phyloP scores from a whole-genome alignment of 2,888 invertebrate species.

The Lasioglossum villosulum region DNA sequence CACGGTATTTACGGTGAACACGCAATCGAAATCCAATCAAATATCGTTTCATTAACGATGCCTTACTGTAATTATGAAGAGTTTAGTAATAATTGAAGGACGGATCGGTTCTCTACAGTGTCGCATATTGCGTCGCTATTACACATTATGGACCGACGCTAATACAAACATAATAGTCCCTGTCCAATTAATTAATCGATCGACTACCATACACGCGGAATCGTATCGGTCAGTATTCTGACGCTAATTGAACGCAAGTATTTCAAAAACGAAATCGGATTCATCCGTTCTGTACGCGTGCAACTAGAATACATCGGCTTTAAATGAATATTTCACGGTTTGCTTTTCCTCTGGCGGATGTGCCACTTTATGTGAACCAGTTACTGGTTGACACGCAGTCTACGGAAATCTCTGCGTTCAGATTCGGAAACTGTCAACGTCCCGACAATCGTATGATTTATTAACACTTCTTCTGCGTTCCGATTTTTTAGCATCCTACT shows the following conservation, averaged over 20 bases:
- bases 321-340: slow-evolving; percentile 54
- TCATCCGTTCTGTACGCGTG: background rate
- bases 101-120: too few species aligned
- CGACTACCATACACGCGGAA: background rate
- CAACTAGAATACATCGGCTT: slow-evolving; percentile 38
- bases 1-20: background rate
- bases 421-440: slow-evolving; percentile 25
- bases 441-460: slow-evolving; percentile 17
- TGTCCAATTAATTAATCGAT: background rate
- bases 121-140: background rate
- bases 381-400: slow-evolving; percentile 11
- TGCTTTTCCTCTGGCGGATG: slow-evolving; percentile 8
- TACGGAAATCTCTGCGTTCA: slow-evolving; percentile 17
- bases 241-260: background rate
- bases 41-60: background rate
- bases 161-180: background rate
- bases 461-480: background rate
- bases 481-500: background rate
- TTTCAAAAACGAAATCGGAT: slow-evolving; percentile 33
- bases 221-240: background rate
- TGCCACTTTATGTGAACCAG: slow-evolving; percentile 15
- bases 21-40: background rate
- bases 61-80: background rate
- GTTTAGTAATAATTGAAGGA: background rate
- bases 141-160: background rate